Evolutionary conservation across 2,888 invertebrate genomes (phyloP).

Genomic region (Cyclophora albipunctata): DNA sequence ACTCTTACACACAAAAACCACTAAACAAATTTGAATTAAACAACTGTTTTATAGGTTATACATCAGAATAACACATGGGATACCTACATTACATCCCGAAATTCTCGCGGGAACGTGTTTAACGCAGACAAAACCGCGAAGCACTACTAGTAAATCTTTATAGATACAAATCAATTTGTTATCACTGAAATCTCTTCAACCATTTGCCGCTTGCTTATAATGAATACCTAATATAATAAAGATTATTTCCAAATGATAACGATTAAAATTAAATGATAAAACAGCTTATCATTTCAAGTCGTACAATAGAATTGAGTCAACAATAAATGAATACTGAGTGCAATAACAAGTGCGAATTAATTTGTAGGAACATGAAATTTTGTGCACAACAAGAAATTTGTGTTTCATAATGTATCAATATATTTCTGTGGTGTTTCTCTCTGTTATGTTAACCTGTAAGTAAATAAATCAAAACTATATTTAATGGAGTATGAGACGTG

Average conservation of each 20-base stretch:
- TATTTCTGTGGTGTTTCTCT: constrained; percentile 6
- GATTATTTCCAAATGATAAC: constrained; percentile 18
- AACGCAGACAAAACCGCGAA: not conserved
- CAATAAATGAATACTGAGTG: constrained; percentile 14
- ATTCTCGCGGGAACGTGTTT: no score
- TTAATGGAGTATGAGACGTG: no score
- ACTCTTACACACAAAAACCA: no score
- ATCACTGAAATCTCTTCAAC: constrained; percentile 40
- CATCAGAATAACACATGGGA: no score
- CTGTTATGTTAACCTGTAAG: constrained; percentile 15
- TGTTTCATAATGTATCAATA: constrained; percentile 11
- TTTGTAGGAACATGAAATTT: constrained; percentile 4
- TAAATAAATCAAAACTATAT: not conserved
- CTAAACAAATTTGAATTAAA: no score
- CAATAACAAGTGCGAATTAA: not conserved
- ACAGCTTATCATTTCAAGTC: constrained; percentile 18
- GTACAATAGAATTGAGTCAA: constrained; percentile 21
- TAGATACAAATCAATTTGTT: constrained; percentile 15
- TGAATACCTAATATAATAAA: constrained; percentile 24
- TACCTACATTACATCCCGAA: no score
- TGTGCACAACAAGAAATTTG: not conserved
- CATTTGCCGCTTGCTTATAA: constrained; percentile 30
- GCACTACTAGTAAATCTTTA: not conserved
- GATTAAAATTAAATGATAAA: constrained; percentile 25
- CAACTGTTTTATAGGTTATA: no score